phyloP scores from a whole-genome alignment of 2,797 vertebrate species.

The Pipistrellus pipistrellus region DNA sequence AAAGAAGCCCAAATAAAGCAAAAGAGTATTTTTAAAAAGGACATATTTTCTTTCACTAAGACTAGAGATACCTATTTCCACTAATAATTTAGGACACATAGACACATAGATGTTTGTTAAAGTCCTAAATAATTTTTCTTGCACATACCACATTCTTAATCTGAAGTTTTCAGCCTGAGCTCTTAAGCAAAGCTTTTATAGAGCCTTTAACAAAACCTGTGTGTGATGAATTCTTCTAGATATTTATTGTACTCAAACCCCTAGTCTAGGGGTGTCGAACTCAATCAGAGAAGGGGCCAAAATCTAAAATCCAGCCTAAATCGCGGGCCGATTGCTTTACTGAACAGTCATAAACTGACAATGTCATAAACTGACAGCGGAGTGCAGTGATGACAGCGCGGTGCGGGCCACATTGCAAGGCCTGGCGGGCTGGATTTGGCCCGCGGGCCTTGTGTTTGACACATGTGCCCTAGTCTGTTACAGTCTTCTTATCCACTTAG shows the following conservation, averaged over 20 bases:
- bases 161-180: not conserved
- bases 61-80: not conserved
- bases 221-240: not conserved
- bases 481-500: not conserved
- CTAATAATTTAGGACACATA: not conserved
- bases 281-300: no score
- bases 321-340: no score
- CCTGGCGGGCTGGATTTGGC: no score
- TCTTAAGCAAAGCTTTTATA: not conserved
- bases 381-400: no score
- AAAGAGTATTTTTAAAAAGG: not conserved
- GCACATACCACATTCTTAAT: not conserved
- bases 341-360: no score
- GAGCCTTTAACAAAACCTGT: not conserved
- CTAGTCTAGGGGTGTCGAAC: no score
- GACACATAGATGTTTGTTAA: not conserved
- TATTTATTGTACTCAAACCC: not conserved
- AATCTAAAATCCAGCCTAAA: no score
- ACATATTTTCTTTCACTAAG: not conserved
- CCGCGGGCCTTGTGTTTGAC: no score
- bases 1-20: not conserved
- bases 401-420: no score
- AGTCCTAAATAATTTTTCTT: not conserved
- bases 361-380: no score
- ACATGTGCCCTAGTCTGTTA: not conserved